Percentiles rank a stretch among this genome's conserved stretches.
Evolutionary conservation across 1,140 invertebrate species (phyloP).

Genomic region (Muscidifurax raptorellus): DNA sequence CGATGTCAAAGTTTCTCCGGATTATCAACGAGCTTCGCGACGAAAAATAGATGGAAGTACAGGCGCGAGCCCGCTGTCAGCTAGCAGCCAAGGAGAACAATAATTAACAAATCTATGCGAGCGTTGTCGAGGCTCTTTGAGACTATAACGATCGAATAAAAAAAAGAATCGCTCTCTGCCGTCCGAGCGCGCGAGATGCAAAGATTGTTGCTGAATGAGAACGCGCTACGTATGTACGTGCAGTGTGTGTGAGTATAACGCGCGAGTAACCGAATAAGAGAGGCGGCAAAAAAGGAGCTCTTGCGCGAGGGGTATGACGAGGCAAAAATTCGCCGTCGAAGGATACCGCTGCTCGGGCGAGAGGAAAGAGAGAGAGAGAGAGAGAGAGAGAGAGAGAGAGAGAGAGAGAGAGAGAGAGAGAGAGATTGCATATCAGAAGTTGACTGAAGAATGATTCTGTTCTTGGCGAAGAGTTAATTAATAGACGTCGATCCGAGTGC

Average conservation of each 20-base stretch:
- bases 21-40: not conserved
- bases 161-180: not conserved
- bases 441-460: not conserved
- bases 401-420: not conserved
- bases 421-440: not conserved
- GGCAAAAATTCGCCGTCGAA: not conserved
- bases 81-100: constrained; percentile 65
- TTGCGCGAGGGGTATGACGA: constrained; percentile 23
- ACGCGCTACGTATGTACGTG: not conserved
- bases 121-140: constrained; percentile 55
- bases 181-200: not conserved
- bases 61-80: constrained; percentile 66
- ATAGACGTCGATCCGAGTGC: constrained; percentile 18
- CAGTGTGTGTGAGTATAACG: no score
- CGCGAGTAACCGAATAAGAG: constrained; percentile 2
- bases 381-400: not conserved
- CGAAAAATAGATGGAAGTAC: not conserved
- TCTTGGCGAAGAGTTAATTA: constrained; percentile 30
- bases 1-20: not conserved
- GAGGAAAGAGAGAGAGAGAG: not conserved
- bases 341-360: not conserved
- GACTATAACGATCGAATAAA: not conserved
- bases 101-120: constrained; percentile 70
- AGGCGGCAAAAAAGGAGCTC: constrained; percentile 1
- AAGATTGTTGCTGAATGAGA: not conserved